phyloP scores from a whole-genome alignment of 2,797 vertebrate species.

The Podargus strigoides region DNA sequence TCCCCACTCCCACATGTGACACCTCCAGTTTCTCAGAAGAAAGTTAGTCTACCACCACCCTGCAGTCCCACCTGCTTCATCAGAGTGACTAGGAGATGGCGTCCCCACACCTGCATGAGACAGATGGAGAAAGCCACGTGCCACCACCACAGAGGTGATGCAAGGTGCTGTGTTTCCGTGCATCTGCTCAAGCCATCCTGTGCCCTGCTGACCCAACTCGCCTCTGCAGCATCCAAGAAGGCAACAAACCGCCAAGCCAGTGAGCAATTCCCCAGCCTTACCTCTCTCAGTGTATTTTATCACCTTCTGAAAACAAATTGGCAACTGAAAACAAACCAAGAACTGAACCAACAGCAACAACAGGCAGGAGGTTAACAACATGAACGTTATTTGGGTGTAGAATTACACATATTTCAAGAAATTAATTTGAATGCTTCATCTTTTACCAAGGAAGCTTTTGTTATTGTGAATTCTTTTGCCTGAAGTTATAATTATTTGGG shows the following conservation, averaged over 20 bases:
- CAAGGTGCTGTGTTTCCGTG: not conserved
- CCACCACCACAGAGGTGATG: not conserved
- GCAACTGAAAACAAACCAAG: not conserved
- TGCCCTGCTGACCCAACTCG: rapidly evolving
- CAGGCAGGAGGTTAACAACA: not conserved
- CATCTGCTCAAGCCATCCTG: not conserved
- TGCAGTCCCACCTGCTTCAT: not conserved
- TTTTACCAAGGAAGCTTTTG: not conserved
- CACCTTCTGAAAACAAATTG: not conserved
- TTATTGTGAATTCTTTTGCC: not conserved
- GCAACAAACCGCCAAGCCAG: not conserved
- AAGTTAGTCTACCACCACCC: not conserved
- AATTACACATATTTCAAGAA: not conserved
- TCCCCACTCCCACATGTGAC: not conserved
- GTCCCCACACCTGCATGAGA: not conserved
- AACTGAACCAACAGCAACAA: not conserved
- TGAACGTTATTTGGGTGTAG: not conserved
- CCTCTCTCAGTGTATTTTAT: not conserved
- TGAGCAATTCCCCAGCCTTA: not conserved
- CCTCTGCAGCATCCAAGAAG: not conserved
- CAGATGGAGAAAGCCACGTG: not conserved
- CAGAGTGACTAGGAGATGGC: not conserved
- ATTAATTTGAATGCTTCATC: not conserved
- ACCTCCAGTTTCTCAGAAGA: not conserved
- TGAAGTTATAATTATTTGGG: not conserved